Conservation (phyloP, 2,888 invertebrate genomes). For the Papilio gigon region DNA sequence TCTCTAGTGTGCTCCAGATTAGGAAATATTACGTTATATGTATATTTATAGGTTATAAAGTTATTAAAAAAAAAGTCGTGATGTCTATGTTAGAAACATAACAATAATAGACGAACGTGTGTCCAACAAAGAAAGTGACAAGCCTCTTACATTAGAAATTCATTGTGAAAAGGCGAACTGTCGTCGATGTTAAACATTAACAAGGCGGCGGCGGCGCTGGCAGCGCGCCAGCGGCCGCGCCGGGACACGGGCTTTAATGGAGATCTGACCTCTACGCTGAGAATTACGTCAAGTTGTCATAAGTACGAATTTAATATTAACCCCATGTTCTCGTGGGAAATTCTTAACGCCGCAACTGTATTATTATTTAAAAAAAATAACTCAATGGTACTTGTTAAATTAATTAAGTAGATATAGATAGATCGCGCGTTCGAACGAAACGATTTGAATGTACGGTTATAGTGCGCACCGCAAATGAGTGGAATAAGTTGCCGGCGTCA, state of each 20-base stretch:
- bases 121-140: constrained; percentile 16
- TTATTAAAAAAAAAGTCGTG: too few species aligned
- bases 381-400: too few species aligned
- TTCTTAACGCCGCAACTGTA: too few species aligned
- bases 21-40: too few species aligned
- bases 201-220: constrained; percentile 24
- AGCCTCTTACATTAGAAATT: constrained; percentile 28
- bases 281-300: not conserved
- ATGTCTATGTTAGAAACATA: not conserved
- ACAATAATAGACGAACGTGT: not conserved
- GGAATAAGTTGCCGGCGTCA: too few species aligned
- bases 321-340: not conserved
- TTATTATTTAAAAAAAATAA: too few species aligned
- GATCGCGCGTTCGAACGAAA: too few species aligned
- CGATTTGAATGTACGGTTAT: too few species aligned
- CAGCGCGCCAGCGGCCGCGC: constrained; percentile 21
- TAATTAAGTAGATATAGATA: too few species aligned
- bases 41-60: not conserved
- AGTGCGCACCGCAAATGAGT: too few species aligned
- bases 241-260: constrained; percentile 15
- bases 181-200: constrained; percentile 20
- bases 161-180: constrained; percentile 33
- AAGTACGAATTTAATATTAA: not conserved
- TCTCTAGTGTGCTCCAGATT: too few species aligned
- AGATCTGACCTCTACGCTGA: constrained; percentile 36